A percentile compares a stretch with the other conserved stretches of the same genome.
phyloP scores from a whole-genome alignment of 2,888 invertebrate genomes.

The Nezara viridula region DNA sequence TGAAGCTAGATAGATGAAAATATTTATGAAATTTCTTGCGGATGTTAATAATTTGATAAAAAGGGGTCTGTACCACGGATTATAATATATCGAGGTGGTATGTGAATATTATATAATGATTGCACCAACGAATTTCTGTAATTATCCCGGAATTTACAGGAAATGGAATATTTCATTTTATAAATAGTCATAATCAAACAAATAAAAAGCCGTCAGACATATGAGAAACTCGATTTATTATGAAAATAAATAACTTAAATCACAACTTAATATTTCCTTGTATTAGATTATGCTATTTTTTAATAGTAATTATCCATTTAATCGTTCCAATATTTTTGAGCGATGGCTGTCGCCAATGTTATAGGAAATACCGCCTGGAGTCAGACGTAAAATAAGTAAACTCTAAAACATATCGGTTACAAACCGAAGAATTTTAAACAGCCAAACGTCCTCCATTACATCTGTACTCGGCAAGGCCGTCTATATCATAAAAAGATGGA shows the following conservation, averaged over 20 bases:
- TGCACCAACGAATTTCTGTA: too few relatives aligned
- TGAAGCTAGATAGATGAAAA: too few relatives aligned
- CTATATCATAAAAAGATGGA: conserved; percentile 6
- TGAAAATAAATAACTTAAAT: neutral
- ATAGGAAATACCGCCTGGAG: neutral
- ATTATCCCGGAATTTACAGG: too few relatives aligned
- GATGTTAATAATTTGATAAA: too few relatives aligned
- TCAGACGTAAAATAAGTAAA: conserved; percentile 33
- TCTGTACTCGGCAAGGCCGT: conserved; percentile 22
- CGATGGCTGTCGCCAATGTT: neutral
- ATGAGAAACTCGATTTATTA: too few relatives aligned
- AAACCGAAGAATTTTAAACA: conserved; percentile 32
- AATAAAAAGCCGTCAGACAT: too few relatives aligned
- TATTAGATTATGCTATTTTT: neutral
- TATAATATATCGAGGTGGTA: too few relatives aligned
- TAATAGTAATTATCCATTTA: neutral
- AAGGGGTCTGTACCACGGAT: too few relatives aligned
- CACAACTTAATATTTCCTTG: neutral
- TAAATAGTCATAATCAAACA: too few relatives aligned
- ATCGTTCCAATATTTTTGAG: neutral
- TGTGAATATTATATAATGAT: too few relatives aligned
- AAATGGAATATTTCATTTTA: too few relatives aligned
- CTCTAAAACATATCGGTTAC: conserved; percentile 2
- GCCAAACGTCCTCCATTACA: neutral
- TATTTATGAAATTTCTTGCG: too few relatives aligned